phyloP scores from a whole-genome alignment of 2,797 vertebrate genomes.

The Amazona ochrocephala region DNA sequence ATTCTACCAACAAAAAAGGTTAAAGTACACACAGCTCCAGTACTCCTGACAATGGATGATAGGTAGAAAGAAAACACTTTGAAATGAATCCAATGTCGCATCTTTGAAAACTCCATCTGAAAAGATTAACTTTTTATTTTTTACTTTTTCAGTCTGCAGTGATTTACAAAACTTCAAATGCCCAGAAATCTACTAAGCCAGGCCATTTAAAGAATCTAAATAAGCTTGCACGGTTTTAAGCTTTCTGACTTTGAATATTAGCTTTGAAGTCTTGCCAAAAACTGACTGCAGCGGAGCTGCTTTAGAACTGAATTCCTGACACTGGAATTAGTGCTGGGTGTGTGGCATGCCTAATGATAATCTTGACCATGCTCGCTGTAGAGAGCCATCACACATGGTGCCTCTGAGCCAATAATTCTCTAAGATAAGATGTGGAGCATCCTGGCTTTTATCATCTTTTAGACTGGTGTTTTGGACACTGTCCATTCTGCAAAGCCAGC shows the following conservation, averaged over 20 bases:
- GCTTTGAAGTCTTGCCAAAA: constrained; percentile 77
- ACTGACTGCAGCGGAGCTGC: constrained; percentile 49
- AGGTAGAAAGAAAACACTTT: constrained; percentile 42
- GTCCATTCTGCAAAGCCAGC: constrained; percentile 60
- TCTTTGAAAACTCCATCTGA: constrained; percentile 54
- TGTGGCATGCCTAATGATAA: constrained; percentile 65
- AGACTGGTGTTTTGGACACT: constrained; percentile 63
- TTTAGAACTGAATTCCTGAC: constrained; percentile 74
- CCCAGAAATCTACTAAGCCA: constrained; percentile 67
- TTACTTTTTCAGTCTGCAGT: constrained; percentile 24
- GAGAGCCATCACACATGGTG: constrained; percentile 65
- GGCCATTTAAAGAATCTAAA: constrained; percentile 72
- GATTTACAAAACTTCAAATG: constrained; percentile 68
- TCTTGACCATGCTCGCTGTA: constrained; percentile 53
- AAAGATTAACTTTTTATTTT: constrained; percentile 55
- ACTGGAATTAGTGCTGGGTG: constrained; percentile 67
- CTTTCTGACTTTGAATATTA: constrained; percentile 72
- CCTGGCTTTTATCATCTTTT: constrained; percentile 64
- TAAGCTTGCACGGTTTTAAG: constrained; percentile 68
- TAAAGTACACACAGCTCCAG: background rate
- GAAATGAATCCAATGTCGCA: constrained; percentile 55
- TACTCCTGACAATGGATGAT: background rate
- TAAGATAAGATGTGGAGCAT: constrained; percentile 73
- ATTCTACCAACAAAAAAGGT: constrained; percentile 7
- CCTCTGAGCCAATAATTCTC: constrained; percentile 73